Evolutionary conservation across 2,113 vertebrate species (phyloP).

Genomic region (Ptilorrhoa leucosticta): DNA sequence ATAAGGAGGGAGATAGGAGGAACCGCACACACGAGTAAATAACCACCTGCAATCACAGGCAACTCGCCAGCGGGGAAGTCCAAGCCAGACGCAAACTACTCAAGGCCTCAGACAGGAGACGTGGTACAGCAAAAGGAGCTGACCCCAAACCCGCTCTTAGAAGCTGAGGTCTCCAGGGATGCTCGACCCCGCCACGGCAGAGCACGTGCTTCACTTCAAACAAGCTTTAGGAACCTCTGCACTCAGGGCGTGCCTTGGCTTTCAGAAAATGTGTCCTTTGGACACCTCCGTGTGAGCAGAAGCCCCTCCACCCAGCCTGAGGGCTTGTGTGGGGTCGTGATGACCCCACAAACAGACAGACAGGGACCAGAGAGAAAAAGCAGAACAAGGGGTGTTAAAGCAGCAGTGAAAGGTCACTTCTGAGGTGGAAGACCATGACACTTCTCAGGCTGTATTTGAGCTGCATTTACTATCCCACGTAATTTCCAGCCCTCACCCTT

Average conservation of each 20-base stretch:
- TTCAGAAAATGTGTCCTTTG: rapidly evolving
- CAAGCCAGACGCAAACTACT: not conserved
- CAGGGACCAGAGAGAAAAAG: not conserved
- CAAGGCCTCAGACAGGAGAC: not conserved
- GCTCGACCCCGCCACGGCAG: rapidly evolving
- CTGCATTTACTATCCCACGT: not conserved
- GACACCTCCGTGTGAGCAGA: rapidly evolving
- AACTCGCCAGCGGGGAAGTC: not conserved
- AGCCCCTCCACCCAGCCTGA: too few relatives aligned
- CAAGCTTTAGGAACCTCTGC: not conserved
- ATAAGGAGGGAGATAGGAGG: conserved; percentile 7
- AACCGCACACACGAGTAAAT: not conserved
- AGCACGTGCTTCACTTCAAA: rapidly evolving
- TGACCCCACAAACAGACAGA: rapidly evolving
- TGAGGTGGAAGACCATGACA: rapidly evolving
- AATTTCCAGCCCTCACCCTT: not conserved
- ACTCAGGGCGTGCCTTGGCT: not conserved
- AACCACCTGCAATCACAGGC: not conserved
- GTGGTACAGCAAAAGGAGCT: not conserved
- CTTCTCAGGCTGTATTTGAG: not conserved
- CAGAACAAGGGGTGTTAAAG: not conserved
- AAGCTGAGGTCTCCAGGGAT: not conserved
- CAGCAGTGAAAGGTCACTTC: not conserved
- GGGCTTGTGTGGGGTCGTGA: rapidly evolving
- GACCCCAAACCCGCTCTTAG: not conserved